Conservation (phyloP, 2,113 vertebrate genomes). For the Puffinus mauretanicus region DNA sequence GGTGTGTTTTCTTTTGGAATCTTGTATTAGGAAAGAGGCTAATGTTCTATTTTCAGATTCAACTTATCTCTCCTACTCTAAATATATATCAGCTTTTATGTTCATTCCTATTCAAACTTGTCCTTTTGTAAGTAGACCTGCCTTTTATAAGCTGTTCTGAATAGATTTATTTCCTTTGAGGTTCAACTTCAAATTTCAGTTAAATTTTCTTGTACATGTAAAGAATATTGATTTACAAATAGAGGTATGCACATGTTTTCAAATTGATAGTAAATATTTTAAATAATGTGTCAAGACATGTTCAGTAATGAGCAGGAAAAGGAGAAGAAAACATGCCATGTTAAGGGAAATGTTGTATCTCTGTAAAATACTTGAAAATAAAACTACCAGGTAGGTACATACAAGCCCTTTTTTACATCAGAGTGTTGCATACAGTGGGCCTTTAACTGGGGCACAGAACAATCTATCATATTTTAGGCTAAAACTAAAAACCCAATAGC, state of each 20-base stretch:
- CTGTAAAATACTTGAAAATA: neutral
- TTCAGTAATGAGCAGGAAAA: neutral
- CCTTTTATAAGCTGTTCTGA: neutral
- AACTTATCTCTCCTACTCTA: neutral
- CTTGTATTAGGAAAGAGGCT: neutral
- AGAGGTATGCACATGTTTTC: neutral
- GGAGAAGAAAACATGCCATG: neutral
- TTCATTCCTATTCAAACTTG: neutral
- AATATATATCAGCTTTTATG: neutral
- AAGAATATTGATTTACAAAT: neutral
- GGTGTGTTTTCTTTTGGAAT: neutral
- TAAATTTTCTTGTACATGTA: neutral
- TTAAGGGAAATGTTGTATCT: neutral
- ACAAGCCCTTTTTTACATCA: neutral
- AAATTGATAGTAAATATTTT: neutral
- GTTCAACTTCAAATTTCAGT: neutral
- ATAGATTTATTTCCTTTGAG: neutral
- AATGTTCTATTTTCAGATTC: neutral
- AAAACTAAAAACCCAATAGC: neutral
- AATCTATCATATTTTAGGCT: neutral
- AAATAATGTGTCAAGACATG: neutral
- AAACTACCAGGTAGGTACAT: neutral
- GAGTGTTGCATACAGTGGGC: neutral
- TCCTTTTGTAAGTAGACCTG: neutral
- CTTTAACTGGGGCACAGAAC: neutral